Evolutionary conservation across 2,113 vertebrate genomes (phyloP), one percentile per base, ranked within the genome.

Genomic region (Mungos mungo): DNA sequence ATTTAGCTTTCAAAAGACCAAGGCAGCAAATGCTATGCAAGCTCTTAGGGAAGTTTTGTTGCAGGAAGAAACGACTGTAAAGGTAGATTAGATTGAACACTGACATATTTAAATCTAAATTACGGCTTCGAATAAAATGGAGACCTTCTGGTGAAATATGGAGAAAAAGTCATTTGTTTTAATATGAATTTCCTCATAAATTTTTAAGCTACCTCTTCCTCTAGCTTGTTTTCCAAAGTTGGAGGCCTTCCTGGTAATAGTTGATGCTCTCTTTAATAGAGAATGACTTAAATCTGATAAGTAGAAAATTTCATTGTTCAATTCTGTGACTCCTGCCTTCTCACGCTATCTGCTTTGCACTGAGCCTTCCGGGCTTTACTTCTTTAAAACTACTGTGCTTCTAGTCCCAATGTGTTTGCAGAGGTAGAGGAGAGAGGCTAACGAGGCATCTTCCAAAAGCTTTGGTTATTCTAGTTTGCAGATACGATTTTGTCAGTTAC

Each of bases 81-180:
- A 45, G 47, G 45, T 47, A 69, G 66, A 45, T 82, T 41, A 29
- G n/a, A 74, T n/a, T 35, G 84, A 92, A 19, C 60, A 21, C 2
- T 65, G 91, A 60, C 63, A 3, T 71, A 57, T 69, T 93, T 74
- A 79, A n/a, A 77, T 74, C 21, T 54, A 79, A 74, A 60, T 71
- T 57, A n/a, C 25, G 47, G 90, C 87, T 0, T 79, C 3, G 96
- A 89, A 63, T 85, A 97, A 98, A 96, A 97, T 74, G 45, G 97
- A 90, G 7, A 74, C 57, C 29, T 89, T 35, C 76, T 76, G 27
- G 93, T 0, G 18, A 4, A 72, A 8, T 18, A 68, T 2, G n/a
- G 23, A 71, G 82, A 27, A 69, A 93, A 65, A 50, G 72, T 87
- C 65, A n/a, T 47, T 77, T 92, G 66, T 82, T 57, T 33, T 66